A percentile compares a stretch with the other conserved stretches of the same genome.
These are phyloP conservation scores for Bradypodion pumilum DNA, from an alignment of 2,797 vertebrate species.

Conservation along the genomic window DNA sequence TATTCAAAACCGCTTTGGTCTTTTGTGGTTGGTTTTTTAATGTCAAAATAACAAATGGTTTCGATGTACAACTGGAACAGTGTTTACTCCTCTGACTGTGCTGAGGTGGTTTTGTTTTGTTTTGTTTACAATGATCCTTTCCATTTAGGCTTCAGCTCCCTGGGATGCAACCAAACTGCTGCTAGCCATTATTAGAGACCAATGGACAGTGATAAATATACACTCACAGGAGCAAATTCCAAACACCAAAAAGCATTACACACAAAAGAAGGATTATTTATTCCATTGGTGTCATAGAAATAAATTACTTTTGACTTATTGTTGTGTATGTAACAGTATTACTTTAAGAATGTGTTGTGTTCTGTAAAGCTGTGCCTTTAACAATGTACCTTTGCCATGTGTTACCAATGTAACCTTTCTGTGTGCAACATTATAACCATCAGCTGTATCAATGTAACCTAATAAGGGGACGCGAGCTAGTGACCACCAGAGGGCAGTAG, in stretches of 20 bases:
- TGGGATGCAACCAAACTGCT: conserved; percentile 31
- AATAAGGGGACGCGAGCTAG: too few relatives aligned
- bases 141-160: conserved; percentile 1
- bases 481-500: too few relatives aligned
- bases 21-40: not conserved
- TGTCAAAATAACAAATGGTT: not conserved
- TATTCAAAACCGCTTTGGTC: not conserved
- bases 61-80: not conserved
- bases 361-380: too few relatives aligned
- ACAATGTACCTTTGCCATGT: too few relatives aligned
- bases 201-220: conserved; percentile 33
- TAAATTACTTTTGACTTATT: conserved; percentile 1
- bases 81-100: not conserved
- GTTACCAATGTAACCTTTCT: too few relatives aligned
- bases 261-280: conserved; percentile 14
- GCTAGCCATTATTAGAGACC: conserved; percentile 24
- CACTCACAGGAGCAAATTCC: conserved; percentile 27
- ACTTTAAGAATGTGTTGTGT: too few relatives aligned
- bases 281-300: not conserved
- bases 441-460: too few relatives aligned
- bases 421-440: too few relatives aligned
- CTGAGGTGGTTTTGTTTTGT: not conserved
- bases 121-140: conserved; percentile 1
- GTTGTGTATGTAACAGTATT: too few relatives aligned
- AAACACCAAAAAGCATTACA: conserved; percentile 2